Conservation (phyloP, 2,113 vertebrate genomes). For the Sinosuthora webbiana region DNA sequence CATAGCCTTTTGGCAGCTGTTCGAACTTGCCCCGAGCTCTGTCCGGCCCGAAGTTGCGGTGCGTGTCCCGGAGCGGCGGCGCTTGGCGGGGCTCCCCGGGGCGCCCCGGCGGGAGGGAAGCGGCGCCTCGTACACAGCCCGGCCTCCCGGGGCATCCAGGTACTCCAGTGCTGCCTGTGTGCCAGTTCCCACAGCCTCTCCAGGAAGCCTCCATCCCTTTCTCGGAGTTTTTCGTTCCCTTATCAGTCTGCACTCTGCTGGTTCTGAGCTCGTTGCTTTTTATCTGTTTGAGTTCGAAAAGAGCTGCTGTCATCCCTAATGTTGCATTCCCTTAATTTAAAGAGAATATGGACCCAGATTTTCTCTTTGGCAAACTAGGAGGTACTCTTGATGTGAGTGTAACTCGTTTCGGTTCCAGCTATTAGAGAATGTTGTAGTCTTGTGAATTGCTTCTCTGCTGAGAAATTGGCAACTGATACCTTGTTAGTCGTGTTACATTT, state of each 20-base stretch:
- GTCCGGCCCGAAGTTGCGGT: not conserved
- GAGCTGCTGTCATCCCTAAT: not conserved
- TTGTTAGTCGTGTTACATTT: not conserved
- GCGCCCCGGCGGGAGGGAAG: not conserved
- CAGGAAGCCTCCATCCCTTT: not conserved
- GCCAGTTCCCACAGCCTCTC: not conserved
- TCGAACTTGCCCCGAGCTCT: not conserved
- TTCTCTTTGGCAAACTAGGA: not conserved
- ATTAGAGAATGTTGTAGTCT: fast-evolving
- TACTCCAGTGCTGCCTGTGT: fast-evolving
- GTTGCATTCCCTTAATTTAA: not conserved
- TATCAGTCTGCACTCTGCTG: not conserved
- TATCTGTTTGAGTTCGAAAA: not conserved
- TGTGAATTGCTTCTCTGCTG: not conserved
- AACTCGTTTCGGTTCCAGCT: not conserved
- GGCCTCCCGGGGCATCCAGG: not conserved
- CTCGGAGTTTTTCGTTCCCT: not conserved
- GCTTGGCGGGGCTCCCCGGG: not conserved
- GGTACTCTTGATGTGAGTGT: not conserved
- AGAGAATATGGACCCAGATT: not conserved
- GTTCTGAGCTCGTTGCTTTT: not conserved
- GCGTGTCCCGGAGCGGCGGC: not conserved
- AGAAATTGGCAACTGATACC: not conserved
- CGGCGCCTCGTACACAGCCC: not conserved
- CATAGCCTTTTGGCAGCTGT: not conserved